Evolutionary conservation across 2,797 vertebrate species (phyloP).

Genomic region (Coregonus sp.): DNA sequence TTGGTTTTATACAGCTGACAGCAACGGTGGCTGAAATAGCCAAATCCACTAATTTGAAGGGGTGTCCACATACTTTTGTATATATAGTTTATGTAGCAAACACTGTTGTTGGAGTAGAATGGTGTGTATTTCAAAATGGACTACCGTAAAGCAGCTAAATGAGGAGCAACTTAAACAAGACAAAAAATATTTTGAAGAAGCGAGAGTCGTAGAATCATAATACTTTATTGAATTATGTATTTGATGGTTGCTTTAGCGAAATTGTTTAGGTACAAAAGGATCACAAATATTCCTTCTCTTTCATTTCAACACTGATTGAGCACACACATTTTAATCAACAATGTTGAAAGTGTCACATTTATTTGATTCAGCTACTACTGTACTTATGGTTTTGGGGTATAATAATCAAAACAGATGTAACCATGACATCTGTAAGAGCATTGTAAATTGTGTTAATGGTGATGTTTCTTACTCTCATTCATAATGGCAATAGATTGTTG

Average conservation of each 20-base stretch:
- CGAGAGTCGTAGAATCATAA: constrained; percentile 28
- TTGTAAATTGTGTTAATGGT: constrained; percentile 40
- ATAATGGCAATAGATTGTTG: constrained; percentile 31
- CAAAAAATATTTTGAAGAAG: constrained; percentile 18
- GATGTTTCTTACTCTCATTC: constrained; percentile 32
- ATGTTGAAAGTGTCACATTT: constrained; percentile 16
- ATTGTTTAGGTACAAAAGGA: constrained; percentile 33
- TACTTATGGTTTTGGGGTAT: constrained; percentile 3
- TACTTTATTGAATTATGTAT: not conserved
- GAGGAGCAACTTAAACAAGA: constrained; percentile 49
- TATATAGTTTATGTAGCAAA: constrained; percentile 80
- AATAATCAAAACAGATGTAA: not conserved
- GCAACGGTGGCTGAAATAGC: too few species aligned
- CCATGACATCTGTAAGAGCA: constrained; percentile 21
- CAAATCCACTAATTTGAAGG: too few species aligned
- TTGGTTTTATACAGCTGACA: too few species aligned
- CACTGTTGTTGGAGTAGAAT: constrained; percentile 77
- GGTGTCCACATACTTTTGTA: too few species aligned
- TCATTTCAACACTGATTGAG: constrained; percentile 30
- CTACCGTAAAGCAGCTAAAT: constrained; percentile 70
- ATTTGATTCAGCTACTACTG: not conserved
- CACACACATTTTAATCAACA: constrained; percentile 21
- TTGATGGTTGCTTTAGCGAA: constrained; percentile 3
- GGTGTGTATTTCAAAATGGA: constrained; percentile 57
- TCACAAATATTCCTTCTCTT: constrained; percentile 39